Base-by-base conservation (phyloP, 2,113 vertebrate genomes). In the Mustela nigripes region DNA sequence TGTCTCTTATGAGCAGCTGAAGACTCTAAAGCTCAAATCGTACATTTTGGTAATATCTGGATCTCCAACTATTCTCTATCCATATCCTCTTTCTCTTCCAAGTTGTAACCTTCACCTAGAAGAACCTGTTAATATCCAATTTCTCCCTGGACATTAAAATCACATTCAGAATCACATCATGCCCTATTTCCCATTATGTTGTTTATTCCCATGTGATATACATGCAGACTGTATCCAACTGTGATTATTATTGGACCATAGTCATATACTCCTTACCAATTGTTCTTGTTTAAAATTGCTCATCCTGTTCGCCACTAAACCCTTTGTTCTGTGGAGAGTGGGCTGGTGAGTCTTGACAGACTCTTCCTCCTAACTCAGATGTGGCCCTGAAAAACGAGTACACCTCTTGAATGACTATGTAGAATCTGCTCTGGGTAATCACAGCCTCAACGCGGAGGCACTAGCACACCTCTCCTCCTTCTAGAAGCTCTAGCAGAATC, bases 41-140 rank as follows among this genome's bases (percentile, higher is more conserved):
- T 65, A 11, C 7, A 33, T 87, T 87, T 90, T 93, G 33, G 60
- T 65, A 93, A 88, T 96, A 21, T 83, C n/a, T 83, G 31, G 78
- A 48, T 82, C 33, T 88, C 39, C 22, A 86, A 50, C 33, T 65
- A 45, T 9, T 95, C 21, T 93, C 16, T 62, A 36, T 60, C 50
- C 12, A 36, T 45, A 50, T 10, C 11, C 19, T 83, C 71, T 76
- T 36, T 82, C 73, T 86, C 2, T 85, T 90, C 58, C 33, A 76
- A 62, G 9, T 58, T 84, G 28, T 7, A 89, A 62, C 18, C 33
- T 89, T 92, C 45, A 95, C 10, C 18, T 48, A 21, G 67, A 48
- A 80, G 39, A 89, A 58, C 33, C 9, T 84, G 48, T 60, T 65
- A 65, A 50, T 22, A 39, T 3, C 11, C 78, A 31, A 19, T 74